Evolutionary conservation across 2,888 invertebrate species (phyloP).

Genomic region (Timema podura): DNA sequence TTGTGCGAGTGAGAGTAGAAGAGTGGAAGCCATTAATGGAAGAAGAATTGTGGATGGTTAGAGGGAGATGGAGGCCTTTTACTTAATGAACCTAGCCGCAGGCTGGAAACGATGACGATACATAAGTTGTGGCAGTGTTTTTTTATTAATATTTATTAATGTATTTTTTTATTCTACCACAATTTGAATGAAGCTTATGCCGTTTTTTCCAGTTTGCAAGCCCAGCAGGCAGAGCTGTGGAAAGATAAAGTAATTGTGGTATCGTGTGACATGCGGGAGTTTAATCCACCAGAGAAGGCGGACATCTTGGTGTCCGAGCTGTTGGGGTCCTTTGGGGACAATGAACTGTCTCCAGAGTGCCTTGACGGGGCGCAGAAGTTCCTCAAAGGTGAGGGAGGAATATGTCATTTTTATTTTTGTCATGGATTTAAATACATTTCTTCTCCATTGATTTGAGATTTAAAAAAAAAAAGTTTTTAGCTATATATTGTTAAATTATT

Average conservation of each 20-base stretch:
- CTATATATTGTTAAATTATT: background rate
- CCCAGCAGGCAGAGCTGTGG: slow-evolving; percentile 75
- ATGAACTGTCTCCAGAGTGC: slow-evolving; percentile 97
- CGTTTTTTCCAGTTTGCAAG: slow-evolving; percentile 50
- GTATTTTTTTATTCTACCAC: background rate
- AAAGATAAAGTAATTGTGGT: slow-evolving; percentile 70
- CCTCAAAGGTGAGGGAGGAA: slow-evolving; percentile 55
- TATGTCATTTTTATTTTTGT: background rate
- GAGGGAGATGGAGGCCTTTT: too few relatives aligned
- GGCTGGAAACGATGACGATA: too few relatives aligned
- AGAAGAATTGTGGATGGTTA: too few relatives aligned
- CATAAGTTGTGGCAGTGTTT: background rate
- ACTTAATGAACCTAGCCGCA: too few relatives aligned
- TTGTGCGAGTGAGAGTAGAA: too few relatives aligned
- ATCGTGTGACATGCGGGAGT: slow-evolving; percentile 81
- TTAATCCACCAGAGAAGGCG: slow-evolving; percentile 77
- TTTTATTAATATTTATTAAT: background rate
- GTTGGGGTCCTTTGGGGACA: slow-evolving; percentile 96
- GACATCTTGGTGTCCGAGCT: slow-evolving; percentile 96
- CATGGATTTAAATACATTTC: background rate
- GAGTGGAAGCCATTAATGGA: too few relatives aligned
- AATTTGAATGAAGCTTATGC: background rate
- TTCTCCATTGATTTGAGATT: background rate
- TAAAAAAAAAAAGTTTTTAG: background rate
- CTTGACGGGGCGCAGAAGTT: slow-evolving; percentile 89